These are phyloP conservation scores for Lethrus apterus DNA, from an alignment of 1,140 invertebrate genomes.

Conservation along the genomic window DNA sequence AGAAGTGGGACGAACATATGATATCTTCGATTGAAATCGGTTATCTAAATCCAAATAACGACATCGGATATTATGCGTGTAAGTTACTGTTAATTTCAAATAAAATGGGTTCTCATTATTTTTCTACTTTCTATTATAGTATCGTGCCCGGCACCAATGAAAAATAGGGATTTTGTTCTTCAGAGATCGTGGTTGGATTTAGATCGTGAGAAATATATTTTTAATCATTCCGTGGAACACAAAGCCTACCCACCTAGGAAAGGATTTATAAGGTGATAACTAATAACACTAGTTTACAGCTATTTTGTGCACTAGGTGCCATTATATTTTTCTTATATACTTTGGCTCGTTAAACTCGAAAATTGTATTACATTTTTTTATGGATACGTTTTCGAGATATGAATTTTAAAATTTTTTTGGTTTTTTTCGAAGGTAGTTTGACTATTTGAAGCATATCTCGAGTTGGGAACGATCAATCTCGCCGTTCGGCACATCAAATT, in stretches of 20 bases:
- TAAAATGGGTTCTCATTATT: not conserved
- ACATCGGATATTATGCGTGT: constrained; percentile 89
- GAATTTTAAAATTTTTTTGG: too few relatives aligned
- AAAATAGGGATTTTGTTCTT: constrained; percentile 84
- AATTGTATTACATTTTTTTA: too few relatives aligned
- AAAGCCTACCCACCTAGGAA: constrained; percentile 74
- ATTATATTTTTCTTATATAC: too few relatives aligned
- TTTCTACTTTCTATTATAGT: constrained; percentile 49
- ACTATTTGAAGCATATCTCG: too few relatives aligned
- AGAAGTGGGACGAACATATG: constrained; percentile 85
- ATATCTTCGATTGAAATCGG: constrained; percentile 78
- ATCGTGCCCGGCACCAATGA: constrained; percentile 77
- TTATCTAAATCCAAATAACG: constrained; percentile 85
- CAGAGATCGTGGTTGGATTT: constrained; percentile 86
- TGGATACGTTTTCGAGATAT: too few relatives aligned
- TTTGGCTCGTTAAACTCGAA: too few relatives aligned
- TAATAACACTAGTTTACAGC: too few relatives aligned
- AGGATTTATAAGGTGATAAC: constrained; percentile 72
- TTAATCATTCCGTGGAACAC: constrained; percentile 87
- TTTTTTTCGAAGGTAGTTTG: too few relatives aligned
- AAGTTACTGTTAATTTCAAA: constrained; percentile 38
- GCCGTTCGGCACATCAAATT: too few relatives aligned
- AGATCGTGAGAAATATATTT: constrained; percentile 74
- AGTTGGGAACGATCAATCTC: too few relatives aligned
- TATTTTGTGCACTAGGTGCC: too few relatives aligned